Evolutionary conservation across 2,113 vertebrate species (phyloP), one percentile per base, ranked within the genome.

Genomic region (Hystrix cristata): DNA sequence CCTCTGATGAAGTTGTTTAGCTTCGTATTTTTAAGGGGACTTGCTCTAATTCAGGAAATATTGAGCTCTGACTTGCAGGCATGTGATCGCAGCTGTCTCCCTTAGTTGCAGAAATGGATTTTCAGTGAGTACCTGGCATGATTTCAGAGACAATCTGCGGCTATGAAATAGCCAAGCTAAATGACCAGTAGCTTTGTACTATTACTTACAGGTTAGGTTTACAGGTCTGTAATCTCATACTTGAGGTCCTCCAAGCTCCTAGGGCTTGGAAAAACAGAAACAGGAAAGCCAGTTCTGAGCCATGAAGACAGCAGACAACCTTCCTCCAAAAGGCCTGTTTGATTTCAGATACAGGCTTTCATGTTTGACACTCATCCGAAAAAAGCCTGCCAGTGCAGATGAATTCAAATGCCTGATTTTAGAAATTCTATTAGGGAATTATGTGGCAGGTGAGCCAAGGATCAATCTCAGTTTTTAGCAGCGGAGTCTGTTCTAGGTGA

Each of bases 281-380:
- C 0, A 5, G 43, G 86, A 34, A 69, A 15, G 18, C 15, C 0
- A 1, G 4, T 79, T 31, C 46, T 4, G 10, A 78, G 51, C 1
- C 1, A 11, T 46, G 14, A 19, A 78, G 31, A 38, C 19, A 80
- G 34, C 69, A 29, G 43, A 43, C 3, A 31, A 6, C 59, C 51
- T 74, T 79, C 55, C 80, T 95, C 76, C 16, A 1, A 21, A 55
- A 94, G 64, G 67, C 38, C 92, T 51, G 14, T 6, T n/a, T 57
- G 71, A 84, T 60, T 92, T 78, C 69, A 87, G 72, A 92, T 53
- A n/a, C 62, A 80, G 19, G 14, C 59, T 81, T 95, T 92, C 55
- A 25, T 48, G 59, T 84, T 84, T 38, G 46, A 90, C 10, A 59
- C 19, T 64, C 67, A 55, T 64, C 81, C 27, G 67, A 71, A 82